Conservation (phyloP, 2,113 vertebrate species). For the Datnioides undecimradiatus region DNA sequence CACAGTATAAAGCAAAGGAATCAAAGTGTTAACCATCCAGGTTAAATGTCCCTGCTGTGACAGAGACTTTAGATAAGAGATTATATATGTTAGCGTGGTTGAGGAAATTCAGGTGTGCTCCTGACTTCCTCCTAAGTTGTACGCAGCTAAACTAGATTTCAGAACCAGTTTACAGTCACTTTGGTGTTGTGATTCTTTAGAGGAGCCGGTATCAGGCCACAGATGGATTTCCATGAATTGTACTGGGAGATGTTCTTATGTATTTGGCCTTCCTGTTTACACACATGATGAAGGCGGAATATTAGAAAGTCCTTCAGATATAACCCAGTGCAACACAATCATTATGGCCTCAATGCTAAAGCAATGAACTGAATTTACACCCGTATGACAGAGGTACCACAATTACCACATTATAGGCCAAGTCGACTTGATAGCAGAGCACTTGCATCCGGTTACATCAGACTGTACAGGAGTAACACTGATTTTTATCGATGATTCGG, state of each 20-base stretch:
- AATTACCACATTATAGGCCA: neutral
- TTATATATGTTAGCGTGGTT: neutral
- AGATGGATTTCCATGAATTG: neutral
- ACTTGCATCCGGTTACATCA: neutral
- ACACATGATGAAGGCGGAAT: neutral
- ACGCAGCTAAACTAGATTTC: neutral
- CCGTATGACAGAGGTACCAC: neutral
- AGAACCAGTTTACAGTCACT: neutral
- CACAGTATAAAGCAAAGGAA: neutral
- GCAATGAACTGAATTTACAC: neutral
- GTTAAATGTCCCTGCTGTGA: too few relatives aligned
- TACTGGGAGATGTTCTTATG: too few relatives aligned
- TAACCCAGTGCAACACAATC: neutral
- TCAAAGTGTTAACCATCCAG: neutral
- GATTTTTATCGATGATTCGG: neutral
- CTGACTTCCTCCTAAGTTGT: neutral
- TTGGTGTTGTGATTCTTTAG: neutral
- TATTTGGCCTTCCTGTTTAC: neutral
- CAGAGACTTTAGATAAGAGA: neutral
- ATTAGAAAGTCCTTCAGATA: too few relatives aligned
- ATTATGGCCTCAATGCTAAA: neutral
- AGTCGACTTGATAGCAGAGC: neutral
- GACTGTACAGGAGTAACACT: neutral
- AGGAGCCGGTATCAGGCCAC: neutral
- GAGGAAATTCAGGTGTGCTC: neutral